phyloP scores from a whole-genome alignment of 2,113 vertebrate species.

The Thalassarche chlororhynchos region DNA sequence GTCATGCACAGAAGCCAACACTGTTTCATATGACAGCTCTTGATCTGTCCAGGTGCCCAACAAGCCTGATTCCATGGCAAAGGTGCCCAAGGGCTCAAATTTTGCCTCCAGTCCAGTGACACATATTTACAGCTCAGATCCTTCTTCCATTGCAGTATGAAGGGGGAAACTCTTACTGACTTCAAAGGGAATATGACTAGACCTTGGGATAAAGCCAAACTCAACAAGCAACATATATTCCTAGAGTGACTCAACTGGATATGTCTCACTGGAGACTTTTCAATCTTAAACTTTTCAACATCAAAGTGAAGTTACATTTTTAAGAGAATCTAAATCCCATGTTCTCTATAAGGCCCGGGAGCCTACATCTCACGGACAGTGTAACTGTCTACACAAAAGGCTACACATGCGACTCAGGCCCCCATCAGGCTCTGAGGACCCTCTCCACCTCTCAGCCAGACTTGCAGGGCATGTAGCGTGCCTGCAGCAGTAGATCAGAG shows the following conservation, averaged over 20 bases:
- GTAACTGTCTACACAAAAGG: background rate
- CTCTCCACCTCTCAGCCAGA: background rate
- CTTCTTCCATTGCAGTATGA: background rate
- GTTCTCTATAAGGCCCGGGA: background rate
- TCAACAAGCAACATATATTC: background rate
- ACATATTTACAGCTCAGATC: background rate
- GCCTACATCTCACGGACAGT: background rate
- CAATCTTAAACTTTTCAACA: background rate
- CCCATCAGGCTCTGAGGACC: background rate
- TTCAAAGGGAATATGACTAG: background rate
- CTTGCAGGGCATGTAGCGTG: background rate
- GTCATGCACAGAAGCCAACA: background rate
- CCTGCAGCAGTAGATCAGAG: background rate
- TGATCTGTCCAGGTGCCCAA: background rate
- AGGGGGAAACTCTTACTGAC: background rate
- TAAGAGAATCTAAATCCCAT: background rate
- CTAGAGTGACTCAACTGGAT: background rate
- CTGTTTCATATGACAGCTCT: background rate
- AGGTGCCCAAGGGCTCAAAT: background rate
- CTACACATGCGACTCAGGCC: rapidly evolving
- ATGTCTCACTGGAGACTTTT: background rate
- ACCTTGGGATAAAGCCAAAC: background rate
- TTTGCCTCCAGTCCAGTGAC: background rate
- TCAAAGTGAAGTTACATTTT: background rate
- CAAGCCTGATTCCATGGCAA: background rate